Percentiles rank a stretch among this genome's conserved stretches.
Conservation (phyloP, 1,140 invertebrate genomes). For the Chionoecetes opilio region DNA sequence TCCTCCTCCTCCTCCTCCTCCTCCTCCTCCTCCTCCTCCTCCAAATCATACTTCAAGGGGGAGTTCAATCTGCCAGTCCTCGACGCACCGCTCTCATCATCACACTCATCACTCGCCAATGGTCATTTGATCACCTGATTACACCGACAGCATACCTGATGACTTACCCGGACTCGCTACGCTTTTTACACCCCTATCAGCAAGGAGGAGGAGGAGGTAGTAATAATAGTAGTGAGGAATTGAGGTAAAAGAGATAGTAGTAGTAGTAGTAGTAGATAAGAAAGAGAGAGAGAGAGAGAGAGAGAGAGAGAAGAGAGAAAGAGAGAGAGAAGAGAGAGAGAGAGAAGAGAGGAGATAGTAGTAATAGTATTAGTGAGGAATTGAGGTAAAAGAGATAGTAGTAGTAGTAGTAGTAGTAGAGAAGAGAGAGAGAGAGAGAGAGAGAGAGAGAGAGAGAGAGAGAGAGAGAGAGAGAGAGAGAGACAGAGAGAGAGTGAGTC, state of each 20-base stretch:
- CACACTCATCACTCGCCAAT: constrained; percentile 3
- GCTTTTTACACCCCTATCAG: neutral
- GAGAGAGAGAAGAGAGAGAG: neutral
- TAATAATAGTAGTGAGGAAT: neutral
- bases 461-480: neutral
- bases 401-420: neutral
- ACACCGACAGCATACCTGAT: neutral
- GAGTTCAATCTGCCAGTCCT: neutral
- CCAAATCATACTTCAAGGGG: no score
- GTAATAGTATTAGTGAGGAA: neutral
- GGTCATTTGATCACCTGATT: constrained; percentile 20
- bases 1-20: neutral
- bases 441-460: neutral
- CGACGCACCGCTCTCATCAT: neutral
- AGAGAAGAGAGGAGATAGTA: neutral
- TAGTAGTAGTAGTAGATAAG: neutral
- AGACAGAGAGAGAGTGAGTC: neutral
- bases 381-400: neutral
- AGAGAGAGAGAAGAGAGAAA: neutral
- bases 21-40: neutral
- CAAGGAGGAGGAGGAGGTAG: neutral
- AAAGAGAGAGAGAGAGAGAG: neutral
- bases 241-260: neutral
- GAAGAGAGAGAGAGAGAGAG: neutral
- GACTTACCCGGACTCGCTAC: neutral